Conservation (phyloP, 2,888 invertebrate species). For the Sisyra nigra region DNA sequence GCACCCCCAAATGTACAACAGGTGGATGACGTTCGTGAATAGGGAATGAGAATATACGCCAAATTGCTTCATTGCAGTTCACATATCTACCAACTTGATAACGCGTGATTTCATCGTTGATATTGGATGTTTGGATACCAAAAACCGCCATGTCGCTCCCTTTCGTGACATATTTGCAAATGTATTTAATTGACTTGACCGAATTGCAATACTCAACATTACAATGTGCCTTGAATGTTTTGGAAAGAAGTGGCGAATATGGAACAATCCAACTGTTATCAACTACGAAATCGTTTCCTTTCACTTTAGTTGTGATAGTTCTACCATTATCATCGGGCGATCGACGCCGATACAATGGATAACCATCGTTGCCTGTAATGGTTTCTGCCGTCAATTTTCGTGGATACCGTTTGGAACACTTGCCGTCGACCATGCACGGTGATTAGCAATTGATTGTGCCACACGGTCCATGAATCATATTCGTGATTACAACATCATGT, state of each 20-base stretch:
- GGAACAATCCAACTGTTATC: conserved; percentile 15
- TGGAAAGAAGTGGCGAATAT: conserved; percentile 15
- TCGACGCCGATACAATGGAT: conserved; percentile 17
- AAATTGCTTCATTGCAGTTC: conserved; percentile 14
- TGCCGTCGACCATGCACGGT: conserved; percentile 23
- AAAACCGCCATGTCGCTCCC: conserved; percentile 13
- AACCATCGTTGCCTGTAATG: conserved; percentile 18
- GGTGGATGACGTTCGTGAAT: conserved; percentile 8
- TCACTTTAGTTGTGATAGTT: conserved; percentile 15
- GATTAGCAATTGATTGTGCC: conserved; percentile 16
- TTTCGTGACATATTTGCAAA: conserved; percentile 20
- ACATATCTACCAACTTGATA: conserved; percentile 15
- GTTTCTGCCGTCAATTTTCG: conserved; percentile 15
- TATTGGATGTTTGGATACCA: conserved; percentile 9
- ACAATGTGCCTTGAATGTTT: conserved; percentile 14
- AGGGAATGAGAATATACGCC: conserved; percentile 10
- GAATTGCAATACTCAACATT: conserved; percentile 17
- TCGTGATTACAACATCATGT: conserved; percentile 11
- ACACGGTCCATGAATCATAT: conserved; percentile 22
- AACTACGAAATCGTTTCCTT: conserved; percentile 11
- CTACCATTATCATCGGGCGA: conserved; percentile 15
- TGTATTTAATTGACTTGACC: conserved; percentile 20
- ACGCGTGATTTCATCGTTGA: conserved; percentile 13
- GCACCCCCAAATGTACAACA: conserved; percentile 12
- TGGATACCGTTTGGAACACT: conserved; percentile 16